Evolutionary conservation across 2,113 vertebrate species (phyloP), one percentile per base, ranked within the genome.

Genomic region (Lagenorhynchus albirostris): DNA sequence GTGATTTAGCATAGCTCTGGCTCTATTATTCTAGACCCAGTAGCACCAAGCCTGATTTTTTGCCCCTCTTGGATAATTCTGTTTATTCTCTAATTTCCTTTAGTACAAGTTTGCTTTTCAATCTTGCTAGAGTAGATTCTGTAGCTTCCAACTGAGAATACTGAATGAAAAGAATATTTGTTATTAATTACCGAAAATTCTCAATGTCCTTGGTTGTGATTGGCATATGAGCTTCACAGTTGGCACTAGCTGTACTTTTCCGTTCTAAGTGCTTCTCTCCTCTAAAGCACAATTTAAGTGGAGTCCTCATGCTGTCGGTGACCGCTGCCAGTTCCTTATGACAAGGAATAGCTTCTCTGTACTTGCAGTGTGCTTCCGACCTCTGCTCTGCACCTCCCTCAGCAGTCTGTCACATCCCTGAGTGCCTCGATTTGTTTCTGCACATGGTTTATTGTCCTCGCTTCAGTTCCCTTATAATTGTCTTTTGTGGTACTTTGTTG

Each of bases 381-480:
- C 60, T 84, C 21, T 80, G 6, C 18, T 87, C 10, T 47, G n/a
- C n/a, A 9, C 50, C 47, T 62, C 82, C 21, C 36, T 85, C 63
- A 26, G 50, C 41, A 33, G 14, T 41, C 84, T 85, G 29, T 77
- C 60, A 50, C n/a, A 60, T 74, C 60, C 58, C 65, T 70, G 76
- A 89, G 86, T 13, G 65, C 11, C 53, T 38, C 9, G 2, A 7
- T 84, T 29, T 36, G 41, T 60, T 71, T 58, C 18, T 50, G 76
- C 8, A 8, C 1, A 0, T 65, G 85, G 85, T 84, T 84, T 94
- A 91, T 53, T 92, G 70, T 84, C 76, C 67, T 73, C 0, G 8
- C 81, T 96, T 96, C 85, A 85, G 89, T 84, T 96, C 71, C 47
- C 82, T 80, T 44, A 65, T 50, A 70, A 89, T 29, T 91, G 97